phyloP scores from a whole-genome alignment of 2,797 vertebrate species.

The Cottoperca gobio region DNA sequence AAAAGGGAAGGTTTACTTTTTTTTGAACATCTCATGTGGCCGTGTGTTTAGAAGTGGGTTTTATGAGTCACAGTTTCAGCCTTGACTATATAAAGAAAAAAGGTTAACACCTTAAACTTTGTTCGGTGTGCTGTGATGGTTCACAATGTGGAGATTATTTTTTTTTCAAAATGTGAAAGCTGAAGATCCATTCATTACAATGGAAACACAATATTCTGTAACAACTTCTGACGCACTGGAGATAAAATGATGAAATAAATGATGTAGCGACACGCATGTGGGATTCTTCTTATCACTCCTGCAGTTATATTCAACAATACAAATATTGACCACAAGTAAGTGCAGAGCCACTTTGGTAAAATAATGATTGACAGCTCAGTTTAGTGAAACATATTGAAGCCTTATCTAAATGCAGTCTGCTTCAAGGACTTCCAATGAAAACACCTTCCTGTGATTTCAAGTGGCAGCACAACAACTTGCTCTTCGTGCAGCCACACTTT shows the following conservation, averaged over 20 bases:
- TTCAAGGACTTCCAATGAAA: background rate
- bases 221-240: slow-evolving; percentile 40
- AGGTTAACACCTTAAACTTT: slow-evolving; percentile 35
- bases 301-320: background rate
- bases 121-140: slow-evolving; percentile 1
- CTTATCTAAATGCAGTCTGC: background rate
- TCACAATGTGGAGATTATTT: slow-evolving; percentile 23
- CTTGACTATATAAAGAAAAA: slow-evolving; percentile 38
- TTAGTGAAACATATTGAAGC: background rate
- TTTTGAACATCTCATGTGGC: background rate
- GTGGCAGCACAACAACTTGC: background rate
- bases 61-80: slow-evolving; percentile 50
- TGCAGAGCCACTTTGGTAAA: background rate
- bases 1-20: slow-evolving; percentile 12
- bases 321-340: background rate
- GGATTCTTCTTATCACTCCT: background rate
- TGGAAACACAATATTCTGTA: slow-evolving; percentile 17
- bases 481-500: slow-evolving; percentile 23
- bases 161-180: slow-evolving; percentile 41
- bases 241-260: slow-evolving; percentile 59
- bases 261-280: background rate
- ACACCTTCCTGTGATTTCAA: slow-evolving; percentile 19
- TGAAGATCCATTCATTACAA: slow-evolving; percentile 9
- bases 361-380: background rate
- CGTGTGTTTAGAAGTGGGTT: slow-evolving; percentile 17